These are phyloP conservation scores for Antechinus stuartii DNA, from an alignment of 2,113 vertebrate genomes.

Conservation along the genomic window DNA sequence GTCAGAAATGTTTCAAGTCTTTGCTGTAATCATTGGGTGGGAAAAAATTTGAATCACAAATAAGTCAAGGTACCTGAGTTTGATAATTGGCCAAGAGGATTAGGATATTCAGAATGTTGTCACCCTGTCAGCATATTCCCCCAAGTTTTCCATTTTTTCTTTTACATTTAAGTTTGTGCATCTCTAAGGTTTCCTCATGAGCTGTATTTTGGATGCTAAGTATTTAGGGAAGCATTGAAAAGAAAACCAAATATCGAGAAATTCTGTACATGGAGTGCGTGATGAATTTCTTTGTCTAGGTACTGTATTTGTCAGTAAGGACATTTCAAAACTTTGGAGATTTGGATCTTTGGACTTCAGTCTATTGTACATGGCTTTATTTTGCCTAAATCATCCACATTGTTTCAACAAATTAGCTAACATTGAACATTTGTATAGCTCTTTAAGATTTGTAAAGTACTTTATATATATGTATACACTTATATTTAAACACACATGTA, in stretches of 20 bases:
- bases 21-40: slow-evolving; percentile 48
- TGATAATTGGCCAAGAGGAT: slow-evolving; percentile 67
- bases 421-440: neutral
- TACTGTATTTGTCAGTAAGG: neutral
- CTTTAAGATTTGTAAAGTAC: neutral
- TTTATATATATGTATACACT: neutral
- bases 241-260: neutral
- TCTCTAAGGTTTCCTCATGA: slow-evolving; percentile 74
- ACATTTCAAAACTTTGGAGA: neutral
- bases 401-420: neutral
- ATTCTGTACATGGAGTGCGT: neutral
- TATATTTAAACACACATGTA: neutral
- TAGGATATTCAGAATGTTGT: slow-evolving; percentile 59
- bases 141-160: slow-evolving; percentile 71
- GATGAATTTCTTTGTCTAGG: neutral
- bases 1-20: slow-evolving; percentile 61
- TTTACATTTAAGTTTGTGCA: slow-evolving; percentile 69
- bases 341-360: neutral
- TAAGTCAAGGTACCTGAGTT: slow-evolving; percentile 61
- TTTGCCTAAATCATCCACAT: neutral
- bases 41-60: slow-evolving; percentile 58
- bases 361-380: neutral
- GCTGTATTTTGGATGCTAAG: slow-evolving; percentile 71
- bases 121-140: slow-evolving; percentile 63
- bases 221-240: slow-evolving; percentile 55